A percentile compares a stretch with the other conserved stretches of the same genome.
These are phyloP conservation scores for Ethmia dodecea DNA, from an alignment of 2,888 invertebrate species.

Conservation along the genomic window DNA sequence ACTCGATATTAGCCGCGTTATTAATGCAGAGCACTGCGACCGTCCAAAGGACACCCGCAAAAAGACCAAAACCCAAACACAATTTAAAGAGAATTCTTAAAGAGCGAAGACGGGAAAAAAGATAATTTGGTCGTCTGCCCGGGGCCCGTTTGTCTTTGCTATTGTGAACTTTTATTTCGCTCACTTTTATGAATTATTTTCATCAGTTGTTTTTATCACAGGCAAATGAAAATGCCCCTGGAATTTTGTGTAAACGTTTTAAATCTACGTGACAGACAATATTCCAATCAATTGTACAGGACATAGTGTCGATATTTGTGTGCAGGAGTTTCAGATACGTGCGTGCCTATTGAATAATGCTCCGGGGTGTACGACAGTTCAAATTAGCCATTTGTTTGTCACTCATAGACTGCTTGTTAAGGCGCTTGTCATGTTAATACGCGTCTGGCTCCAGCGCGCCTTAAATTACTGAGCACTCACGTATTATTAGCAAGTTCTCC, in stretches of 20 bases:
- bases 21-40: constrained; percentile 58
- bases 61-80: constrained; percentile 67
- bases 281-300: too few species aligned
- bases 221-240: constrained; percentile 57
- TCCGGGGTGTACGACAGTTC: too few species aligned
- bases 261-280: too few species aligned
- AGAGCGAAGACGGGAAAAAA: constrained; percentile 69
- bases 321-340: too few species aligned
- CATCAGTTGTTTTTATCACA: constrained; percentile 67
- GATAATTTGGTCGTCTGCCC: constrained; percentile 57
- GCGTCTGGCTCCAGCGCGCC: background rate
- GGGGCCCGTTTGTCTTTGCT: constrained; percentile 70
- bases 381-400: constrained; percentile 44
- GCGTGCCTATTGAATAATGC: constrained; percentile 5
- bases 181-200: constrained; percentile 72
- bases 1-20: constrained; percentile 47
- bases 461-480: constrained; percentile 15
- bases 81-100: constrained; percentile 76
- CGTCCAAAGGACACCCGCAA: constrained; percentile 60
- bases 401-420: constrained; percentile 35
- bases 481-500: constrained; percentile 30
- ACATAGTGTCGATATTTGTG: too few species aligned
- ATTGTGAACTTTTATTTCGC: constrained; percentile 71
- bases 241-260: too few species aligned
- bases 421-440: constrained; percentile 53